Conservation (phyloP, 2,113 vertebrate genomes). For the Camelus dromedarius region DNA sequence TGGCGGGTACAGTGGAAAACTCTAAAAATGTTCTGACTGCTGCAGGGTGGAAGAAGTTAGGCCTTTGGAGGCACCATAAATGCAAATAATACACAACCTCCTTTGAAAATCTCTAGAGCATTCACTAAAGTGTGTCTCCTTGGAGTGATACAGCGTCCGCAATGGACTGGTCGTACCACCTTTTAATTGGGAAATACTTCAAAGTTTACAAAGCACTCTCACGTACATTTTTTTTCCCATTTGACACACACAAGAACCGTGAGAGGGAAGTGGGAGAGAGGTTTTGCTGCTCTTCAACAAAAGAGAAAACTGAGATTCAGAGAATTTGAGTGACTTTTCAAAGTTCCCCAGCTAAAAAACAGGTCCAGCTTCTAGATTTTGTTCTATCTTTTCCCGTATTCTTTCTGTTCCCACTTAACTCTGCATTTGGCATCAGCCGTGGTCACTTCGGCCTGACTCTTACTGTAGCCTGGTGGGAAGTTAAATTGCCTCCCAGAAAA, state of each 20-base stretch:
- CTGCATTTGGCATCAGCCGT: neutral
- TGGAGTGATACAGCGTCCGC: neutral
- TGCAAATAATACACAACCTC: neutral
- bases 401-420: neutral
- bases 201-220: neutral
- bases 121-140: neutral
- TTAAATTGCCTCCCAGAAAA: slow-evolving; percentile 37
- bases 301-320: neutral
- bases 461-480: neutral
- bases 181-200: neutral
- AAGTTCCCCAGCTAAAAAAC: neutral
- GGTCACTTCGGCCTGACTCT: neutral
- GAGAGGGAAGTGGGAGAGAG: neutral
- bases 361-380: neutral
- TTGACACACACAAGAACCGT: neutral
- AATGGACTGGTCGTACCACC: neutral
- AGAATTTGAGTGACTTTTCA: slow-evolving; percentile 14
- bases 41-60: neutral
- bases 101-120: neutral
- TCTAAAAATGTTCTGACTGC: neutral
- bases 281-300: neutral
- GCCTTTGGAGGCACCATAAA: neutral
- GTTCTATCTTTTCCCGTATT: neutral
- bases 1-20: neutral
- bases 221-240: neutral